Base-by-base conservation (phyloP, 2,888 invertebrate genomes). In the Dryocosmus kuriphilus region DNA sequence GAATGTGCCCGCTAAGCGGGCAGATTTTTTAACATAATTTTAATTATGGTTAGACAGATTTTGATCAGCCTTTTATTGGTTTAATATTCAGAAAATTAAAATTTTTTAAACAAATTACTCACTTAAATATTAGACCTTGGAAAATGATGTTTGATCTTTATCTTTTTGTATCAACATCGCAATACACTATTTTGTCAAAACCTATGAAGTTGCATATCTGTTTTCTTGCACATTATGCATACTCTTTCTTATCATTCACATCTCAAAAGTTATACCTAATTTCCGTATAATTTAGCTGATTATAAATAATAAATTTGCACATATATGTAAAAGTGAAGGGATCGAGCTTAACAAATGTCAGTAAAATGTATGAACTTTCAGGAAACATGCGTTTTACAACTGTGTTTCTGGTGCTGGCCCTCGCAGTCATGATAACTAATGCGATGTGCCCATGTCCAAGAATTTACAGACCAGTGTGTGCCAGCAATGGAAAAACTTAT, bases 351-450 rank as follows among this genome's bases (percentile, higher is more conserved):
- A 16, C 14, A 60, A 60, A 27, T 60, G 11, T 11, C 24, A 24
- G 6, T 35, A 14, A 41, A 38, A 14, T 38, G 19, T 19, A 41
- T 41, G 9, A 14, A 41, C 51, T 71, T 71, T 71, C 24, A 71
- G 71, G 5, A 71, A 71, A 32, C 8, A 71, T 71, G 71, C 71
- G 71, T 27, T 71, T 30, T n/a, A 19, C 27, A 51, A 51, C 55
- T 46, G 11, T 51, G 5, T 30, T 71, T 14, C 27, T 71, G 51
- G 51, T 51, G 11, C 19, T 71, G 51, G 71, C n/a, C 19, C 51
- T 71, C 16, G 27, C 19, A n/a, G n/a, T 71, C 5, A n/a, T 30
- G 11, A 32, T 30, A 22, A 51, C 30, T 19, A 30, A 32, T n/a
- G 32, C 27, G 27, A 2, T 27, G 1, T 71, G 71, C 46, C 51